These are phyloP conservation scores for Callyntrura guangdongensis DNA, from an alignment of 2,888 invertebrate genomes.

Conservation along the genomic window DNA sequence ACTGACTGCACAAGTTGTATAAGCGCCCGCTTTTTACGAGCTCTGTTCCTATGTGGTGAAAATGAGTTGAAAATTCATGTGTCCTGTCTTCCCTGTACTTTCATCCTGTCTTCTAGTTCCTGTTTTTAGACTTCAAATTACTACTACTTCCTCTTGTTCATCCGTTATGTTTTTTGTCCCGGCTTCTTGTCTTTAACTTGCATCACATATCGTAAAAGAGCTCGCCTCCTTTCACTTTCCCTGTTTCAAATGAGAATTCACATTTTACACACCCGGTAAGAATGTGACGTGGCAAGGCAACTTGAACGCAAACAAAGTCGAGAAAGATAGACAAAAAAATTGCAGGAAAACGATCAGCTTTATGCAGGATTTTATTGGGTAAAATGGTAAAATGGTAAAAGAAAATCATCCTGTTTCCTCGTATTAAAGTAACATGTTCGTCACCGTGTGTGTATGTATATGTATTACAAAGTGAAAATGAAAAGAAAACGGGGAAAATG, in stretches of 20 bases:
- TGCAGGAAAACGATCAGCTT: constrained; percentile 19
- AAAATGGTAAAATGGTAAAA: background rate
- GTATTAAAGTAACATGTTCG: background rate
- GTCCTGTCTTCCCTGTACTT: background rate
- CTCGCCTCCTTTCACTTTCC: background rate
- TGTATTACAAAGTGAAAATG: constrained; percentile 26
- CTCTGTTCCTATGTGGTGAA: background rate
- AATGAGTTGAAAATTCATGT: constrained; percentile 4
- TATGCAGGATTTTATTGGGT: constrained; percentile 8
- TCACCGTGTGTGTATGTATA: background rate
- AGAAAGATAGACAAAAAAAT: background rate
- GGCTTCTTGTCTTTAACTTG: background rate
- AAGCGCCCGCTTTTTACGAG: constrained; percentile 14
- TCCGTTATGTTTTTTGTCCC: background rate
- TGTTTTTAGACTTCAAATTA: background rate
- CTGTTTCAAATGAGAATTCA: background rate
- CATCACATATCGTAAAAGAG: too few species aligned
- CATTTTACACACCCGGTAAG: too few species aligned
- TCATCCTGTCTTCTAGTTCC: background rate
- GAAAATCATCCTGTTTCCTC: constrained; percentile 11
- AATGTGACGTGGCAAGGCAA: too few species aligned
- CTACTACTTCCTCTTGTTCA: constrained; percentile 8
- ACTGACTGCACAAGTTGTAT: background rate
- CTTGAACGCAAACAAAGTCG: background rate
- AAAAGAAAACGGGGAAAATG: background rate